Percentiles rank a stretch among this genome's conserved stretches.
Evolutionary conservation across 2,113 vertebrate species (phyloP).

Genomic region (Strix uralensis): DNA sequence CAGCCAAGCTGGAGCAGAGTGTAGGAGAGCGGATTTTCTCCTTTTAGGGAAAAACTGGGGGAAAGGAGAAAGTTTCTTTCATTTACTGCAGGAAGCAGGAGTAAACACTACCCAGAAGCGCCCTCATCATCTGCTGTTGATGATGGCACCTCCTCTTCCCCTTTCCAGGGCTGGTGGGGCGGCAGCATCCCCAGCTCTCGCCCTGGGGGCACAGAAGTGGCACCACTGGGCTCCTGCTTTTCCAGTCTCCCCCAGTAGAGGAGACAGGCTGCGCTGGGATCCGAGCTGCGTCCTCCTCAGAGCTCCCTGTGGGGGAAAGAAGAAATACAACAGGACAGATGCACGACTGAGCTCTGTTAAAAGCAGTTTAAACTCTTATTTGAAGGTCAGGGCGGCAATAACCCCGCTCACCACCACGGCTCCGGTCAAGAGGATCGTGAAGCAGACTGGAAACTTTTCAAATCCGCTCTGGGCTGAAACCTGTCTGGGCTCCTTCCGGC

Average conservation of each 20-base stretch:
- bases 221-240: not conserved
- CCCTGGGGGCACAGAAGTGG: rapidly evolving
- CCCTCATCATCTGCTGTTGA: rapidly evolving
- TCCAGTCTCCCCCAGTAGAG: not conserved
- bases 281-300: not conserved
- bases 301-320: not conserved
- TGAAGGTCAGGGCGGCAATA: not conserved
- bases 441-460: not conserved
- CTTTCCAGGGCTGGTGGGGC: not conserved
- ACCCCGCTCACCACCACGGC: rapidly evolving
- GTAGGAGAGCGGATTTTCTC: not conserved
- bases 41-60: not conserved
- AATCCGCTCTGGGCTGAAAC: not conserved
- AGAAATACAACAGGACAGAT: not conserved
- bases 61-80: not conserved
- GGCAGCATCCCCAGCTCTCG: not conserved
- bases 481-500: not conserved
- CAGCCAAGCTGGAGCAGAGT: rapidly evolving
- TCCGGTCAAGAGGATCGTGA: not conserved
- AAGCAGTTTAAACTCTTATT: not conserved
- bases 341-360: rapidly evolving
- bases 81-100: not conserved
- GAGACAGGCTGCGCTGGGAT: not conserved
- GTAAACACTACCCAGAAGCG: rapidly evolving
- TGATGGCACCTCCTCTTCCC: not conserved